Evolutionary conservation across 2,797 vertebrate genomes (phyloP), one percentile per base, ranked within the genome.

Genomic region (Apodemus agrarius): DNA sequence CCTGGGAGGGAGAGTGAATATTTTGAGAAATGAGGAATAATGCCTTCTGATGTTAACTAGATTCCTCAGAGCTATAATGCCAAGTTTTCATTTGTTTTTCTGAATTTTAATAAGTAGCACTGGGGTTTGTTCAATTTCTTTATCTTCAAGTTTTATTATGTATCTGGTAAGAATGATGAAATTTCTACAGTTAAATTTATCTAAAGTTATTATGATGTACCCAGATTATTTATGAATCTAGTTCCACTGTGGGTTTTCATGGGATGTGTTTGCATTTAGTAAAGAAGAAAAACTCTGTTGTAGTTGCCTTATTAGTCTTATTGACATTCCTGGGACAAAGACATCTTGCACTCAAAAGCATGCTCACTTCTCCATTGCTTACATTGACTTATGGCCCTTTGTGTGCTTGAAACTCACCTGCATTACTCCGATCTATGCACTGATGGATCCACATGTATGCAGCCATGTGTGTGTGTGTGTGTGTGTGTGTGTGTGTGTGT

Each of bases 61-160:
- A 94, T 97, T 94, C 92, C 92, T 92, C 94, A 75, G 89, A 92
- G 89, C n/a, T 72, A 63, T 80, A 78, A 83, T 72, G 65, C 52
- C 74, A 93, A 89, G 54, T 54, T 95, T 96, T 81, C 31, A 79
- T 96, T 97, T 96, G 95, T 97, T 96, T 97, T 95, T 95, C 92
- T 97, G 86, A 95, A 96, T 97, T 97, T 98, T 97, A 97, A 95
- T 97, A 93, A 95, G 89, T 93, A 94, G 80, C 89, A 81, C 29
- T 88, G 72, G 91, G 86, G 74, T 95, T 95, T 93, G 54, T 97
- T 95, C 85, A 31, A 19, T 96, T 93, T 96, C 88, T 90, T 80
- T 78, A 43, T 97, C 84, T 97, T 96, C 43, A 87, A 72, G 65
- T 96, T 96, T 97, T 96, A 92, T 97, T 96, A 74, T 96, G 59